Evolutionary conservation across 2,797 vertebrate genomes (phyloP).

Genomic region (Chelmon rostratus): DNA sequence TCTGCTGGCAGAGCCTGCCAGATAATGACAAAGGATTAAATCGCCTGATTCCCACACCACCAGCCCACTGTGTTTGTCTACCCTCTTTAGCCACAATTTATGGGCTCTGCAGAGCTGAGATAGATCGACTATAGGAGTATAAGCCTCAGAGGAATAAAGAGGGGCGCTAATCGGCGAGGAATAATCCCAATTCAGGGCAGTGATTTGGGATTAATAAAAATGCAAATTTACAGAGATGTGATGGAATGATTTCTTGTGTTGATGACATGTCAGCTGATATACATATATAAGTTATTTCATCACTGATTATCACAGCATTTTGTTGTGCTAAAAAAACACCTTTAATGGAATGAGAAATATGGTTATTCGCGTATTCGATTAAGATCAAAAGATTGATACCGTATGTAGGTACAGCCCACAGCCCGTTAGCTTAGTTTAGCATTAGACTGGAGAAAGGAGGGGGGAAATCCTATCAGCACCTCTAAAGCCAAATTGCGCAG

Average conservation of each 20-base stretch:
- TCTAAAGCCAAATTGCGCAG: background rate
- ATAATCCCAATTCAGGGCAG: slow-evolving; percentile 78
- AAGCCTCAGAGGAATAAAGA: slow-evolving; percentile 80
- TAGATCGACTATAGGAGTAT: slow-evolving; percentile 78
- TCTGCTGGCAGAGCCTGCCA: slow-evolving; percentile 78
- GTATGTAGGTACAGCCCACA: background rate
- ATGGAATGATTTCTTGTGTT: slow-evolving; percentile 74
- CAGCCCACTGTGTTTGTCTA: slow-evolving; percentile 81
- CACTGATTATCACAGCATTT: background rate
- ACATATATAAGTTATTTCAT: background rate
- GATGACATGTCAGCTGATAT: slow-evolving; percentile 44
- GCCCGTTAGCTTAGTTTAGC: slow-evolving; percentile 11
- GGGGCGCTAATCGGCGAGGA: slow-evolving; percentile 74
- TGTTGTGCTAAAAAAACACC: background rate
- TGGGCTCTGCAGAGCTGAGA: slow-evolving; percentile 79
- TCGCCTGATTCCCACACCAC: slow-evolving; percentile 80
- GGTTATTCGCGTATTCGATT: background rate
- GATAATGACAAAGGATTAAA: slow-evolving; percentile 88
- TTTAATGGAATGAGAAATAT: background rate
- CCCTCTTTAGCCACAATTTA: slow-evolving; percentile 83
- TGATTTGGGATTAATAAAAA: slow-evolving; percentile 85
- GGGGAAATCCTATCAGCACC: too few relatives aligned
- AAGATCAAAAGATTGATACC: background rate
- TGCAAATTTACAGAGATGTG: slow-evolving; percentile 80
- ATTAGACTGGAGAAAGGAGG: background rate